A percentile compares a stretch with the other conserved stretches of the same genome.
Conservation (phyloP, 1,140 invertebrate genomes). For the Colletes latitarsis region DNA sequence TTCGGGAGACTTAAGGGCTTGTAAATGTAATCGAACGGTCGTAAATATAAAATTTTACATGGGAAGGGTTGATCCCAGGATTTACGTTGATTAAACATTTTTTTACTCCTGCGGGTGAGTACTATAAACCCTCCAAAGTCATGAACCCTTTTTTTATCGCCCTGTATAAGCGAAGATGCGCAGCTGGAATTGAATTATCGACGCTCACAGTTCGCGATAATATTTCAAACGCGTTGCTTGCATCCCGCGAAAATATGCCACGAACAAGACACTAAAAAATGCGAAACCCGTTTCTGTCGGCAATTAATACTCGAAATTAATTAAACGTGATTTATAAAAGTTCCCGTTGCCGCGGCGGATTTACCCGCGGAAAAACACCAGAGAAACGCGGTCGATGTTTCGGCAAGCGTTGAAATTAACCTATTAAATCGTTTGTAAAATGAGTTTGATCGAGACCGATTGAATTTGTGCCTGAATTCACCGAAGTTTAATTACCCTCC, state of each 20-base stretch:
- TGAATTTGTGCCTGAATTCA: slow-evolving; percentile 21
- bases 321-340: slow-evolving; percentile 45
- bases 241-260: slow-evolving; percentile 11
- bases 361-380: not conserved
- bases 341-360: not conserved
- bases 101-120: too few relatives aligned
- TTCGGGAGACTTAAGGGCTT: too few relatives aligned
- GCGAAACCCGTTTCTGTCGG: slow-evolving; percentile 24
- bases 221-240: slow-evolving; percentile 6
- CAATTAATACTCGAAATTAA: slow-evolving; percentile 44
- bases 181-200: slow-evolving; percentile 33
- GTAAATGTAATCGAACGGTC: too few relatives aligned
- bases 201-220: not conserved
- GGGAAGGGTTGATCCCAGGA: too few relatives aligned
- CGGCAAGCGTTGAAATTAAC: slow-evolving; percentile 32
- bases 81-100: too few relatives aligned
- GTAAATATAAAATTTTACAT: too few relatives aligned
- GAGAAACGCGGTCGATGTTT: not conserved
- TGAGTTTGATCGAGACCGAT: slow-evolving; percentile 45
- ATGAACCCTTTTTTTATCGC: too few relatives aligned
- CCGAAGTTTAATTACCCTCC: slow-evolving; percentile 52
- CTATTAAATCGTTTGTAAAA: slow-evolving; percentile 55
- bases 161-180: slow-evolving; percentile 4
- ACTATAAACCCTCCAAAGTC: too few relatives aligned
- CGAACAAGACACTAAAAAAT: not conserved